Percentiles rank a stretch among this genome's conserved stretches.
These are phyloP conservation scores for Eupithecia tripunctaria DNA, from an alignment of 2,888 invertebrate species.

Conservation along the genomic window DNA sequence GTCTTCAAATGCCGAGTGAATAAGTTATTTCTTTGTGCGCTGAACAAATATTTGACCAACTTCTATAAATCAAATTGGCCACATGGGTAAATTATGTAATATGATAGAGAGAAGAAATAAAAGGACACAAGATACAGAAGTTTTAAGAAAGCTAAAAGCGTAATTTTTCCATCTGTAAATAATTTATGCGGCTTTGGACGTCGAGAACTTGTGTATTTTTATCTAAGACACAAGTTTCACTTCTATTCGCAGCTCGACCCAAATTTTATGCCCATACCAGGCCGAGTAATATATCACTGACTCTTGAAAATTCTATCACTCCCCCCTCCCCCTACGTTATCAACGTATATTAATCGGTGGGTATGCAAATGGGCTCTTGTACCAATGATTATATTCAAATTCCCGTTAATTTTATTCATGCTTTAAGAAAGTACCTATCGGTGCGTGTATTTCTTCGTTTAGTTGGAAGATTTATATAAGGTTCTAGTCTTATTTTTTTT, in stretches of 20 bases:
- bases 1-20: too few relatives aligned
- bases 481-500: too few relatives aligned
- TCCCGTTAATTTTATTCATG: slow-evolving; percentile 66
- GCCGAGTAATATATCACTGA: slow-evolving; percentile 46
- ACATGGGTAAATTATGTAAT: too few relatives aligned
- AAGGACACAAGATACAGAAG: too few relatives aligned
- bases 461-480: background rate
- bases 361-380: slow-evolving; percentile 66
- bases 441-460: slow-evolving; percentile 17
- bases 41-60: too few relatives aligned
- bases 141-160: too few relatives aligned
- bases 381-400: slow-evolving; percentile 76
- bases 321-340: slow-evolving; percentile 55
- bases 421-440: slow-evolving; percentile 41
- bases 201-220: background rate
- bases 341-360: slow-evolving; percentile 72
- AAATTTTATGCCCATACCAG: slow-evolving; percentile 25
- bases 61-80: too few relatives aligned
- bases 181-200: background rate
- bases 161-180: background rate
- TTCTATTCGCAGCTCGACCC: background rate
- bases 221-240: slow-evolving; percentile 14
- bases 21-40: too few relatives aligned
- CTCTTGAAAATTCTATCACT: slow-evolving; percentile 47
- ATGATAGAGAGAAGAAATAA: too few relatives aligned